Percentiles rank a stretch among this genome's conserved stretches.
Conservation (phyloP, 1,140 invertebrate species). For the Cyclina sinensis region DNA sequence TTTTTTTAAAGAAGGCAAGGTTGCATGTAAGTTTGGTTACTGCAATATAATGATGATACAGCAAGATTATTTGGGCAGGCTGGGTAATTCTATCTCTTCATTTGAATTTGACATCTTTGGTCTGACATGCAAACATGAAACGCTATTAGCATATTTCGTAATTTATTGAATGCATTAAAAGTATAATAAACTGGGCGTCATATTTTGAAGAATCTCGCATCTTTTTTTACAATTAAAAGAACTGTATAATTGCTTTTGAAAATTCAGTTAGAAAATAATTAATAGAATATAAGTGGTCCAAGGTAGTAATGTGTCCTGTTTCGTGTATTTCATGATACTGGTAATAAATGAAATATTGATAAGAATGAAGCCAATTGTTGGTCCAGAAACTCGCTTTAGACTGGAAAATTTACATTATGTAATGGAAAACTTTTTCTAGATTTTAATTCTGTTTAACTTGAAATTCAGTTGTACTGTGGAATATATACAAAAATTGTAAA, state of each 20-base stretch:
- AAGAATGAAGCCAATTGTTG: not conserved
- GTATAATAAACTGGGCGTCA: not conserved
- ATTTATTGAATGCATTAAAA: not conserved
- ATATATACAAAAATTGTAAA: too few species aligned
- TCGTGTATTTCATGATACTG: not conserved
- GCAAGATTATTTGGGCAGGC: not conserved
- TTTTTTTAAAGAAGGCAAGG: not conserved
- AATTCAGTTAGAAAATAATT: not conserved
- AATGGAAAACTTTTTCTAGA: too few species aligned
- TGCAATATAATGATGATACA: not conserved
- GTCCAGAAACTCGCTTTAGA: not conserved
- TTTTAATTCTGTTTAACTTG: too few species aligned
- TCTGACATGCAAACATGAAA: not conserved
- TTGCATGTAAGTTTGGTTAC: not conserved
- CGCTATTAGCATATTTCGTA: not conserved
- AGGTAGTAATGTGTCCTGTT: not conserved
- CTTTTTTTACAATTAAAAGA: not conserved
- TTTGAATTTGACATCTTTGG: not conserved
- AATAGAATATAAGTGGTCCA: slow-evolving; percentile 1
- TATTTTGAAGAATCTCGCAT: not conserved
- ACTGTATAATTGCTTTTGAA: not conserved
- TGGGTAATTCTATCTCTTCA: not conserved
- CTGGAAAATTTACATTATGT: too few species aligned
- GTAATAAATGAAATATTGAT: not conserved
- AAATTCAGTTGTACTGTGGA: too few species aligned